A percentile compares a stretch with the other conserved stretches of the same genome.
Conservation (phyloP, 2,888 invertebrate genomes). For the Epiblema foenella region DNA sequence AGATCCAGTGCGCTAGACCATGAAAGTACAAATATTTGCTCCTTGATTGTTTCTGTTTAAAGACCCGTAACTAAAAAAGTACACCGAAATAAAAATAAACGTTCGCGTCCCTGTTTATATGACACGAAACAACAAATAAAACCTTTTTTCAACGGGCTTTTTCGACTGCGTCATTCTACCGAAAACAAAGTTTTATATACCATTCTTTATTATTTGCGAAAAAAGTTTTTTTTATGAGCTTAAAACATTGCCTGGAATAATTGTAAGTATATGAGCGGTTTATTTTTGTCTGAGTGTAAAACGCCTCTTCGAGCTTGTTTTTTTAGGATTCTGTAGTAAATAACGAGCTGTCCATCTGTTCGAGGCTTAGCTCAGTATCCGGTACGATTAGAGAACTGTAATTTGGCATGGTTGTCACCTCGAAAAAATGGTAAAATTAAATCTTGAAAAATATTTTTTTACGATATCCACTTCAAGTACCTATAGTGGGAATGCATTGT, state of each 20-base stretch:
- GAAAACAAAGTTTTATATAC: constrained; percentile 23
- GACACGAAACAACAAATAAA: constrained; percentile 74
- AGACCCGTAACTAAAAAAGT: constrained; percentile 75
- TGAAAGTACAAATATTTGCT: constrained; percentile 71
- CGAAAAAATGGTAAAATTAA: no score
- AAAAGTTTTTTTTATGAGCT: constrained; percentile 1
- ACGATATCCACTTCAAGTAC: no score
- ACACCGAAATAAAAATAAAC: constrained; percentile 69
- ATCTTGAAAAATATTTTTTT: no score
- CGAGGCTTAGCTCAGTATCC: no score
- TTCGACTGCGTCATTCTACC: constrained; percentile 44
- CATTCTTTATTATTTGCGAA: constrained; percentile 16
- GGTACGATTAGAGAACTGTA: no score
- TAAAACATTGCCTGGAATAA: background rate
- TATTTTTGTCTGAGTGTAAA: no score
- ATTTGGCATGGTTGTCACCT: no score
- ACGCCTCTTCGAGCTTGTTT: background rate
- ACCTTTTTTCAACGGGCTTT: constrained; percentile 61
- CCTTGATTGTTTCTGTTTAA: constrained; percentile 76
- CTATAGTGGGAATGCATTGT: no score
- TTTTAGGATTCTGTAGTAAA: no score
- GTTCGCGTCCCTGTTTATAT: constrained; percentile 74
- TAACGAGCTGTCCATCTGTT: no score
- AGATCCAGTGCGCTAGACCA: constrained; percentile 45
- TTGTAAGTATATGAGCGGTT: background rate